Evolutionary conservation across 1,140 invertebrate genomes (phyloP).

Genomic region (Atta cephalotes): DNA sequence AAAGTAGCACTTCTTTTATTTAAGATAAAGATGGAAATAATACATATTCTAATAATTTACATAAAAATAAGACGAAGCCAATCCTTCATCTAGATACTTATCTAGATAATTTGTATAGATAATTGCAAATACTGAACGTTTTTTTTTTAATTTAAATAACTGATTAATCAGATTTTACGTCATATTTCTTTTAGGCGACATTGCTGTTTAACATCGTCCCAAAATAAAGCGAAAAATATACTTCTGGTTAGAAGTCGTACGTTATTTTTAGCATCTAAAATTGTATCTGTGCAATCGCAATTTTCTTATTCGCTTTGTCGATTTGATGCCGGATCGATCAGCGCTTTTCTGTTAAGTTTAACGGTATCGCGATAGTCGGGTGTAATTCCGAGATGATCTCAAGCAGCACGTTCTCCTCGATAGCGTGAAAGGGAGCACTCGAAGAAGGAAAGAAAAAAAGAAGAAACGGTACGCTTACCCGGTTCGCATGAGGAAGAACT

Average conservation of each 20-base stretch:
- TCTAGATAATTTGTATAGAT: too few relatives aligned
- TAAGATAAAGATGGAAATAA: too few relatives aligned
- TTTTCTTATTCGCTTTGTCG: background rate
- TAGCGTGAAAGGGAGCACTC: slow-evolving; percentile 43
- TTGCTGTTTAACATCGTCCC: background rate
- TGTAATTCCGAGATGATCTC: slow-evolving; percentile 50
- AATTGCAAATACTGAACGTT: background rate
- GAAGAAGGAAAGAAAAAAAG: slow-evolving; percentile 32
- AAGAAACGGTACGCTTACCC: slow-evolving; percentile 18
- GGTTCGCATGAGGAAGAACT: slow-evolving; percentile 52
- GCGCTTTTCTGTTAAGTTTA: slow-evolving; percentile 42
- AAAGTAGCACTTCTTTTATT: too few relatives aligned
- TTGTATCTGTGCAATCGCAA: background rate
- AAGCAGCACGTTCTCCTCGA: slow-evolving; percentile 50
- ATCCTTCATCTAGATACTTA: too few relatives aligned
- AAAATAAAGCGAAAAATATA: background rate
- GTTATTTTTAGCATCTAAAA: slow-evolving; percentile 17
- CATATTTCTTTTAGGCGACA: background rate
- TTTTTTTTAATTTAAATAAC: background rate
- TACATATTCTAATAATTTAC: too few relatives aligned
- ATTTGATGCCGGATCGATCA: slow-evolving; percentile 27
- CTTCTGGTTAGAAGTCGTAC: background rate
- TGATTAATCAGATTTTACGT: background rate
- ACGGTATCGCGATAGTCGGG: slow-evolving; percentile 61
- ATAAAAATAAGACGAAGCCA: too few relatives aligned